Conservation (phyloP, 1,140 invertebrate species). For the Drosophila pseudoananassae region DNA sequence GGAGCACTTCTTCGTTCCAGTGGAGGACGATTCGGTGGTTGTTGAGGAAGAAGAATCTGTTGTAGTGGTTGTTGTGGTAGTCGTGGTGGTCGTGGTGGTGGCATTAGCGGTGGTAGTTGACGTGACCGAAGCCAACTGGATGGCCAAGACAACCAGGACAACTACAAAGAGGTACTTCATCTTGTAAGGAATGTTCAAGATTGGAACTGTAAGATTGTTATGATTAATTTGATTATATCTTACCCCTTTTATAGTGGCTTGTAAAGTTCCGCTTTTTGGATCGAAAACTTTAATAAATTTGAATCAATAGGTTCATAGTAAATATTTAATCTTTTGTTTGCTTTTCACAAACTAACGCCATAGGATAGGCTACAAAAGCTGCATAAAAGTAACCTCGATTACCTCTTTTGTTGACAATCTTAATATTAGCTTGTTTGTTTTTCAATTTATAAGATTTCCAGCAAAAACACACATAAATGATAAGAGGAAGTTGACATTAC, state of each 20-base stretch:
- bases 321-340: background rate
- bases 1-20: conserved; percentile 5
- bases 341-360: background rate
- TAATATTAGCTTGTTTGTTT: too few species aligned
- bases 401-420: too few species aligned
- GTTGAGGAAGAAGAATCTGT: background rate
- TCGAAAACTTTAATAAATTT: background rate
- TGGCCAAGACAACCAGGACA: conserved; percentile 4
- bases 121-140: background rate
- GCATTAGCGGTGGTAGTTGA: background rate
- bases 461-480: background rate
- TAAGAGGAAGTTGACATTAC: background rate
- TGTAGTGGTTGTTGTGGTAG: background rate
- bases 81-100: background rate
- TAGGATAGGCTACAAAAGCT: background rate
- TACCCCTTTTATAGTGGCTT: background rate
- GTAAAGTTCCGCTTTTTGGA: background rate
- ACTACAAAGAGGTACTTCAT: conserved; percentile 19
- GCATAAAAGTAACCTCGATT: too few species aligned
- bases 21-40: conserved; percentile 1
- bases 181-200: background rate
- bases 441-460: background rate
- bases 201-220: background rate
- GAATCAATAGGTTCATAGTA: background rate
- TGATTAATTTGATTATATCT: background rate